Conservation (phyloP, 1,140 invertebrate species). For the Holcopasites calliopsidis region DNA sequence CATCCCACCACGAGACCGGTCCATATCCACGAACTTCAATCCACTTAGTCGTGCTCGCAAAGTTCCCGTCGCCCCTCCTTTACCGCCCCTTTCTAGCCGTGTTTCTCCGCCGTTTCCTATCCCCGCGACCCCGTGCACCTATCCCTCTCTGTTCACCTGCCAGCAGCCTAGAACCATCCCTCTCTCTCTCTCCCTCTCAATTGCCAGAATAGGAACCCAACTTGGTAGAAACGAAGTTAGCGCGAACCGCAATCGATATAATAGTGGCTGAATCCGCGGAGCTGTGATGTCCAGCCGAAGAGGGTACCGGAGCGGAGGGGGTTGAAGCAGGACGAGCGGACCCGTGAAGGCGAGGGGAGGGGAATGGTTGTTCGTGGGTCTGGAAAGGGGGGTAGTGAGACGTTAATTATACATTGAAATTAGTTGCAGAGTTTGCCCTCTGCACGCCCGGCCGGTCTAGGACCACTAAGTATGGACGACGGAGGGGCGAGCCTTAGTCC, state of each 20-base stretch:
- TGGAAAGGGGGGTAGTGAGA: conserved; percentile 77
- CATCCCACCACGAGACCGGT: conserved; percentile 52
- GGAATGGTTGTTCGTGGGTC: conserved; percentile 54
- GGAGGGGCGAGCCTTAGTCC: conserved; percentile 66
- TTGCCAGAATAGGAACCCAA: conserved; percentile 73
- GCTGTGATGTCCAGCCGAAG: conserved; percentile 72
- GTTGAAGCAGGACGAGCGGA: conserved; percentile 50
- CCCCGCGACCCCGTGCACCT: not conserved
- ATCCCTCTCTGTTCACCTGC: not conserved
- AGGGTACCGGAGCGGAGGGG: conserved; percentile 55
- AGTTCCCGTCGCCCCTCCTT: conserved; percentile 61
- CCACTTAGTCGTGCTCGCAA: conserved; percentile 74
- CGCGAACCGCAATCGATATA: conserved; percentile 78
- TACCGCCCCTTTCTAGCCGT: not conserved
- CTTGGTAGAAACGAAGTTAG: conserved; percentile 77
- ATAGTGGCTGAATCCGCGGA: conserved; percentile 75
- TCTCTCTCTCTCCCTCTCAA: conserved; percentile 50
- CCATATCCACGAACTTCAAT: conserved; percentile 72
- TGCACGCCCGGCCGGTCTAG: conserved; percentile 71
- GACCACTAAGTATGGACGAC: conserved; percentile 78
- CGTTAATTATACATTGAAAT: conserved; percentile 81
- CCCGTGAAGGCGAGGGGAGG: conserved; percentile 43
- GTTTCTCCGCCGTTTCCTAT: not conserved
- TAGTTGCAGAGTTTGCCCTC: conserved; percentile 79
- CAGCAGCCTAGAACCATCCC: no score